Percentiles rank a stretch among this genome's conserved stretches.
phyloP scores from a whole-genome alignment of 1,140 invertebrate genomes.

The Drosophila sturtevanti region DNA sequence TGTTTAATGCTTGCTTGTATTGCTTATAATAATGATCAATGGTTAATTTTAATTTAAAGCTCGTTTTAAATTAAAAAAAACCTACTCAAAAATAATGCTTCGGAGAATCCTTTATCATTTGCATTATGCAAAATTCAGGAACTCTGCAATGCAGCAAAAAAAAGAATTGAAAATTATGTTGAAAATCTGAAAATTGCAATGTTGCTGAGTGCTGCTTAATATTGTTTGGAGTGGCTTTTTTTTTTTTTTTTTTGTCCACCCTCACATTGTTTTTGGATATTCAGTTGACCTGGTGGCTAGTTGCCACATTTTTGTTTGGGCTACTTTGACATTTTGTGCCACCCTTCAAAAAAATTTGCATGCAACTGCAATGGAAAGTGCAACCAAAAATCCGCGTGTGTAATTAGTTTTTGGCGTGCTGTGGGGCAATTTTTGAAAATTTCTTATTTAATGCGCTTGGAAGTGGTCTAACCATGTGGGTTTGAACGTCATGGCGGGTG shows the following conservation, averaged over 20 bases:
- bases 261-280: background rate
- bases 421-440: slow-evolving; percentile 67
- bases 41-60: no score
- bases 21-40: no score
- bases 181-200: background rate
- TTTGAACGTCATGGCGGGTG: background rate
- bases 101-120: no score
- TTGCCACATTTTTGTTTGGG: slow-evolving; percentile 9
- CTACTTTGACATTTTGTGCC: slow-evolving; percentile 13
- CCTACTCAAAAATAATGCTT: no score
- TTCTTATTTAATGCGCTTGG: slow-evolving; percentile 74
- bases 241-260: background rate
- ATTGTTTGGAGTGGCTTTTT: slow-evolving; percentile 26
- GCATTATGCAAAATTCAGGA: no score
- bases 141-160: no score
- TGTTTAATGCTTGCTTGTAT: no score
- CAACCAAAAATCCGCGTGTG: slow-evolving; percentile 36
- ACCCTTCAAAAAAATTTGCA: slow-evolving; percentile 30
- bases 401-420: slow-evolving; percentile 78
- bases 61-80: no score
- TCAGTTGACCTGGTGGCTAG: background rate
- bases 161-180: background rate
- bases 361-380: slow-evolving; percentile 49
- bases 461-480: slow-evolving; percentile 14
- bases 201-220: slow-evolving; percentile 11